Conservation (phyloP, 2,888 invertebrate species). For the Iphiclides podalirius region DNA sequence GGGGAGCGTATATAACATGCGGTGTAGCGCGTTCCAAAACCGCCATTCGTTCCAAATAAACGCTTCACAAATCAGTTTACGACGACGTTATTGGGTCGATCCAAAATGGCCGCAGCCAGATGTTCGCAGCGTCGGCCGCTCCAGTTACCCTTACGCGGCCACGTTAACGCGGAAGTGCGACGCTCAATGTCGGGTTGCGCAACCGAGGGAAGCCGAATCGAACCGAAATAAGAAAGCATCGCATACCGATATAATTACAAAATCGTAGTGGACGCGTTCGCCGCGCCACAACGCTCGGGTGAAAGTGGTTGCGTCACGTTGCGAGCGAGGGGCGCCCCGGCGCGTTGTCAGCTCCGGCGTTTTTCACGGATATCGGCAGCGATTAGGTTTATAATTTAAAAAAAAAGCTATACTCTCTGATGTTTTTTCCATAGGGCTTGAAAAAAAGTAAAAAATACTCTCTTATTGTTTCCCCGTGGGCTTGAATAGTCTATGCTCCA, state of each 20-base stretch:
- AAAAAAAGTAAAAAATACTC: too few species aligned
- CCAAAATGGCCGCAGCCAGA: neutral
- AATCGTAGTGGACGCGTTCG: constrained; percentile 32
- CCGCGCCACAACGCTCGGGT: constrained; percentile 42
- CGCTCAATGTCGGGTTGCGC: constrained; percentile 40
- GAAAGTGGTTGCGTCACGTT: constrained; percentile 68
- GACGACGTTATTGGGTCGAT: constrained; percentile 9
- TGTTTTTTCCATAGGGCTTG: too few species aligned
- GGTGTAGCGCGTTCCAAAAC: neutral
- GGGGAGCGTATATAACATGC: too few species aligned
- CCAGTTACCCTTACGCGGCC: constrained; percentile 26
- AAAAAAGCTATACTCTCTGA: constrained; percentile 17
- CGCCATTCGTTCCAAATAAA: neutral
- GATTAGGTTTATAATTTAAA: neutral
- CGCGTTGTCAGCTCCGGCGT: neutral
- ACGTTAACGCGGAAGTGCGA: constrained; percentile 55
- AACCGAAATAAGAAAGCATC: constrained; percentile 71
- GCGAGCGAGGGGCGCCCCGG: constrained; percentile 22
- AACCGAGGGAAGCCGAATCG: constrained; percentile 54
- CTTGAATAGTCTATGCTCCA: too few species aligned
- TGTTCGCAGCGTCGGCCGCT: constrained; percentile 1
- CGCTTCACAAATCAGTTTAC: neutral
- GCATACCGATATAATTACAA: constrained; percentile 70
- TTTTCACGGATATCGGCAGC: neutral
- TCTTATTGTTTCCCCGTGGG: too few species aligned